Conservation (phyloP, 2,888 invertebrate genomes). For the Lasioglossum oenotherae region DNA sequence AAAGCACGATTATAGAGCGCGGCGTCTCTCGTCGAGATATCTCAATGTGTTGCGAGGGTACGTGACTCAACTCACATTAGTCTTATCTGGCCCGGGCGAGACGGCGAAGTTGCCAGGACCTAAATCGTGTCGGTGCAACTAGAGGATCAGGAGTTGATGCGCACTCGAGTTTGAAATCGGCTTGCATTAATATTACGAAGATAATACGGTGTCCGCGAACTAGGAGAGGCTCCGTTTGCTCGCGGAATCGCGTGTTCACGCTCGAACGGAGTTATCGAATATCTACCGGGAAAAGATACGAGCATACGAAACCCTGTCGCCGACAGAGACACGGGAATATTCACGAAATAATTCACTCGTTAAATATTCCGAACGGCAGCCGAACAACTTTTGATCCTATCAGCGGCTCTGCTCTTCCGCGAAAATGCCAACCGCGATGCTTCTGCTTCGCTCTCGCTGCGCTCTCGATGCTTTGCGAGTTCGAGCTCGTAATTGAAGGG, state of each 20-base stretch:
- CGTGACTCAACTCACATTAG: conserved; percentile 73
- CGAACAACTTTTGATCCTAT: conserved; percentile 15
- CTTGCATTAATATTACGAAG: conserved; percentile 67
- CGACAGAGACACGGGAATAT: not conserved
- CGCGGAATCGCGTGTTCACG: conserved; percentile 52
- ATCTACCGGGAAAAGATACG: conserved; percentile 7
- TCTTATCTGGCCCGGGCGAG: conserved; percentile 62
- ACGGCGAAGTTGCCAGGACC: conserved; percentile 61
- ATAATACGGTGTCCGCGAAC: conserved; percentile 55
- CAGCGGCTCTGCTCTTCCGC: conserved; percentile 14
- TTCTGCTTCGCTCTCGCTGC: not conserved
- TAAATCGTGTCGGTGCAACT: conserved; percentile 65
- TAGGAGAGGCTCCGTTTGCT: not conserved
- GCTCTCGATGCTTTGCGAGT: not conserved
- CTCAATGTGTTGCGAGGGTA: conserved; percentile 64
- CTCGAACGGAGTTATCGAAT: conserved; percentile 51
- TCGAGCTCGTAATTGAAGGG: not conserved
- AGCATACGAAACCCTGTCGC: not conserved
- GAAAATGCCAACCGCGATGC: not conserved
- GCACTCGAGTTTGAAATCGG: conserved; percentile 64
- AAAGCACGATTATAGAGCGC: conserved; percentile 11
- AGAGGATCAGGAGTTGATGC: conserved; percentile 68
- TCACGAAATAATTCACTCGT: conserved; percentile 16
- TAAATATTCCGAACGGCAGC: not conserved
- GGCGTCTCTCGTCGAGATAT: conserved; percentile 59